Evolutionary conservation across 2,113 vertebrate genomes (phyloP).

Genomic region (Etheostoma spectabile): DNA sequence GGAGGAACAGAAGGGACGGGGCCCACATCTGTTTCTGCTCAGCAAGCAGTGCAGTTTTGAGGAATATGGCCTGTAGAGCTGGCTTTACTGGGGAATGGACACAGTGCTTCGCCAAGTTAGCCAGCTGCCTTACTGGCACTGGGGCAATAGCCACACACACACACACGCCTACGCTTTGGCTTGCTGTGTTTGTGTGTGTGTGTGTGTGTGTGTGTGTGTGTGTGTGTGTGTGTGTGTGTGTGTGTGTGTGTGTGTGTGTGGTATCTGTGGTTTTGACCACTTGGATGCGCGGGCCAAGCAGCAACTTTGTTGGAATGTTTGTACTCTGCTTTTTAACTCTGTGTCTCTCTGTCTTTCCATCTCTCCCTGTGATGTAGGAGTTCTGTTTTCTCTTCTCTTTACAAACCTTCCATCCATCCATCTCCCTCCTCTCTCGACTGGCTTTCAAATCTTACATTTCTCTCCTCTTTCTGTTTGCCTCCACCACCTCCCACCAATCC

Average conservation of each 20-base stretch:
- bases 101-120: conserved; percentile 66
- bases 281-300: conserved; percentile 61
- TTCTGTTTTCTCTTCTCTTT: conserved; percentile 21
- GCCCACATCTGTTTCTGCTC: conserved; percentile 80
- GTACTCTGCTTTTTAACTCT: conserved; percentile 58
- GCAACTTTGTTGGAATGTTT: conserved; percentile 73
- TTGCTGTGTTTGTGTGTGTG: too few species aligned
- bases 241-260: conserved; percentile 24
- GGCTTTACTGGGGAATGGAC: conserved; percentile 64
- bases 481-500: conserved; percentile 38
- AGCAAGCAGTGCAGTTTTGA: conserved; percentile 60
- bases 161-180: neutral
- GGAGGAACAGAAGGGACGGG: conserved; percentile 65
- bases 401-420: conserved; percentile 40
- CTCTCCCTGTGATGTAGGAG: conserved; percentile 40
- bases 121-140: conserved; percentile 70
- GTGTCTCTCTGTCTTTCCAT: conserved; percentile 56
- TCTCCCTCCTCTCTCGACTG: conserved; percentile 43
- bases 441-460: conserved; percentile 58
- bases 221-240: conserved; percentile 63
- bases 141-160: conserved; percentile 60
- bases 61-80: conserved; percentile 61
- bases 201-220: conserved; percentile 27
- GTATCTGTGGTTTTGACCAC: too few species aligned
- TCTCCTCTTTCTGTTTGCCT: conserved; percentile 28